phyloP scores from a whole-genome alignment of 2,797 vertebrate genomes.

The Sorex maritimensis region DNA sequence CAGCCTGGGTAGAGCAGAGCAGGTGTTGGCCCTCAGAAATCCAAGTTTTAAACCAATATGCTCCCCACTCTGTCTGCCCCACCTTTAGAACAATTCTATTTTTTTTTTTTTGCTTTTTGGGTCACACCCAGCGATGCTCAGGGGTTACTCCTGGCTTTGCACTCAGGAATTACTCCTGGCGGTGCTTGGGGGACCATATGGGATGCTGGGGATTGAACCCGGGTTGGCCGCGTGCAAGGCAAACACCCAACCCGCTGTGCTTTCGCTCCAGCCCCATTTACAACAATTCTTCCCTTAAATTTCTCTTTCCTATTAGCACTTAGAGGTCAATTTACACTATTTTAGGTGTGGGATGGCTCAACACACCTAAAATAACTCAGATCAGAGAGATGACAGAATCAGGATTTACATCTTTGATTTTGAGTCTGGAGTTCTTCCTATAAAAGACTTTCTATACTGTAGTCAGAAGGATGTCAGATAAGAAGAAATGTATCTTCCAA shows the following conservation, averaged over 20 bases:
- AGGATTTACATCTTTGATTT: slow-evolving; percentile 29
- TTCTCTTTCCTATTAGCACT: not conserved
- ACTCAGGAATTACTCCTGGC: too few relatives aligned
- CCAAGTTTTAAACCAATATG: not conserved
- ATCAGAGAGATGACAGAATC: not conserved
- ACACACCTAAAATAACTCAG: not conserved
- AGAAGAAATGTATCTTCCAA: slow-evolving; percentile 9
- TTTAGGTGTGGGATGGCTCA: slow-evolving; percentile 46
- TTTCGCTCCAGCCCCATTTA: too few relatives aligned
- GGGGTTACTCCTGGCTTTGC: too few relatives aligned
- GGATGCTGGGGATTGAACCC: too few relatives aligned
- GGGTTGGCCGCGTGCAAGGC: too few relatives aligned
- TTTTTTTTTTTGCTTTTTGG: too few relatives aligned
- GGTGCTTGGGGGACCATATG: too few relatives aligned
- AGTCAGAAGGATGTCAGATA: not conserved
- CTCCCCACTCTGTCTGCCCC: not conserved
- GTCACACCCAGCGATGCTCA: too few relatives aligned
- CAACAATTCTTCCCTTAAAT: too few relatives aligned
- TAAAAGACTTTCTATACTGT: slow-evolving; percentile 36
- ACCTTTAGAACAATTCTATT: too few relatives aligned
- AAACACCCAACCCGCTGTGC: too few relatives aligned
- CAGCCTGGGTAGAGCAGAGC: not conserved
- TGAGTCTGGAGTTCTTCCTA: slow-evolving; percentile 30
- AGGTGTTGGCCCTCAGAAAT: not conserved
- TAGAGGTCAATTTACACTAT: not conserved